These are phyloP conservation scores for Drosophila truncata DNA, from an alignment of 1,140 invertebrate species.

Conservation along the genomic window DNA sequence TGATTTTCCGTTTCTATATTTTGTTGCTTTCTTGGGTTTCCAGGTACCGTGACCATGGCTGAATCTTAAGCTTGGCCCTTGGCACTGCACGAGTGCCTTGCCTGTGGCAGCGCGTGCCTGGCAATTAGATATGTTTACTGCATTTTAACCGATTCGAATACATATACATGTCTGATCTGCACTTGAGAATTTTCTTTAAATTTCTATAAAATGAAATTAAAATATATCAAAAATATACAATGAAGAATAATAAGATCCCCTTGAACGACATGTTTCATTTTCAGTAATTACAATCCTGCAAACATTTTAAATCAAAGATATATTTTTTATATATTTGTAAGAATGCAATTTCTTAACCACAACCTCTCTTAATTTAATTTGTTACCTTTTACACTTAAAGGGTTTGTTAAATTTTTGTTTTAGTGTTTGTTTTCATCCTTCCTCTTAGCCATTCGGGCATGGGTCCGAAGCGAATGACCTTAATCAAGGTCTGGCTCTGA, in stretches of 20 bases:
- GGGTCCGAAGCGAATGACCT: constrained; percentile 76
- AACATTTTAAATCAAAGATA: not conserved
- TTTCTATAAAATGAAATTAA: not conserved
- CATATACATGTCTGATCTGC: not conserved
- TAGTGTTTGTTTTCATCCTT: constrained; percentile 35
- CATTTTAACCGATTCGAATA: not conserved
- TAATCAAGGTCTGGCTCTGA: constrained; percentile 76
- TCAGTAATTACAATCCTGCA: not conserved
- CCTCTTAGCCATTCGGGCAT: constrained; percentile 20
- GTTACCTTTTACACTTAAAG: too few relatives aligned
- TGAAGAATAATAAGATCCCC: not conserved
- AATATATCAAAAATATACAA: not conserved
- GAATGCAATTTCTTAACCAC: not conserved
- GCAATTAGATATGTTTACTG: constrained; percentile 37
- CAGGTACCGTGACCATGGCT: constrained; percentile 21
- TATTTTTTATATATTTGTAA: not conserved
- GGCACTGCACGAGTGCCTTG: constrained; percentile 28
- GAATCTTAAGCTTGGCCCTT: constrained; percentile 25
- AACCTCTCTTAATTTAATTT: not conserved
- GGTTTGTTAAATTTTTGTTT: not conserved
- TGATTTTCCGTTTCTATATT: constrained; percentile 35
- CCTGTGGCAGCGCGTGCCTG: constrained; percentile 38
- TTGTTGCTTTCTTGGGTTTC: not conserved
- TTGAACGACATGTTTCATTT: not conserved
- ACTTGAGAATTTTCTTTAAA: not conserved